Base-by-base conservation (phyloP, 2,113 vertebrate species). In the Anser brachyrhynchus region DNA sequence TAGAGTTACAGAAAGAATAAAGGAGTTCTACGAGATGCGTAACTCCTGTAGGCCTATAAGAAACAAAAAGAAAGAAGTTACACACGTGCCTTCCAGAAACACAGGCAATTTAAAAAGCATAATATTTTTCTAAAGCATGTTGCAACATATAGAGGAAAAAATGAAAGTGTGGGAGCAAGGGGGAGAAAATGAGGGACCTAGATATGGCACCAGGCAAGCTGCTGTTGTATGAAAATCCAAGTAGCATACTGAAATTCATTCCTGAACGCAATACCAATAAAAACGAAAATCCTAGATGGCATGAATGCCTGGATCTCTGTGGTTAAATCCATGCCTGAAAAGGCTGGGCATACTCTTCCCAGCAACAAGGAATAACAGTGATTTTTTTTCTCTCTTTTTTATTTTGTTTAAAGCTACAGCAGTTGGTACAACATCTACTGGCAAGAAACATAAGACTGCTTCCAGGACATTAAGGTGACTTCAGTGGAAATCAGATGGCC, bases 261-360 rank as follows among this genome's bases (percentile, higher is more conserved):
- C 61, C 78, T 62, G 52, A 75, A 55, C 2, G 4, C 2, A 62
- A 85, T 6, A 31, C 0, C 66, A 17, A 6, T 2, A 11, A n/a
- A 61, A 43, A 0, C 23, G 9, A 49, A 74, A 39, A 65, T 11
- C 57, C 77, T 44, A 20, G 23, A 62, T 4, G 22, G 51, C 26
- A n/a, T 5, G 13, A 23, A 4, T 4, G 55, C 51, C 64, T 77
- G 20, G 9, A 51, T 25, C 49, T 29, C 67, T 59, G 46, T 11
- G 13, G 31, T 22, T 49, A 76, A 78, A 72, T 20, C 22, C n/a
- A 28, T 19, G 19, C 5, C 49, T 90, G 49, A 77, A 51, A 83
- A 82, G 4, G 20, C 3, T 9, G 17, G 28, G 10, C 26, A 61
- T 0, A 2, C 11, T 64, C 21, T 46, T 65, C 73, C 82, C 61